phyloP scores from a whole-genome alignment of 2,888 invertebrate species.

The Idaea aversata region DNA sequence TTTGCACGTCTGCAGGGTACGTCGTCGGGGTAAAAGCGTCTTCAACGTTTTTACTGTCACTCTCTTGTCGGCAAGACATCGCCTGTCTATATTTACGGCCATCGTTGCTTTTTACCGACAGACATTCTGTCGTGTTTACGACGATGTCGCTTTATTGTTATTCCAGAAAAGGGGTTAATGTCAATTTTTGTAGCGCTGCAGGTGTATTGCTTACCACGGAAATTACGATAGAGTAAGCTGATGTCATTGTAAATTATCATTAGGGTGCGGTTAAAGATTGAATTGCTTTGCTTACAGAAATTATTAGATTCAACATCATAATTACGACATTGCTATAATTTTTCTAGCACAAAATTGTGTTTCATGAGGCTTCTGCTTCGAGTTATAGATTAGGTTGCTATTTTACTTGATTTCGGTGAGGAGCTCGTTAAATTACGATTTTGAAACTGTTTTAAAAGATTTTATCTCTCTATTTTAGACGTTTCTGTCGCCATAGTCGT shows the following conservation, averaged over 20 bases:
- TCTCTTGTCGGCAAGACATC: slow-evolving; percentile 55
- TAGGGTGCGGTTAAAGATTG: not conserved
- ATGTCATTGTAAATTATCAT: slow-evolving; percentile 12
- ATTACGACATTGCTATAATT: too few relatives aligned
- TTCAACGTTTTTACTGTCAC: slow-evolving; percentile 47
- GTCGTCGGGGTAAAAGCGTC: slow-evolving; percentile 40
- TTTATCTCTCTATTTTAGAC: too few relatives aligned
- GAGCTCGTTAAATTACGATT: slow-evolving; percentile 1
- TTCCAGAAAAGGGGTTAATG: slow-evolving; percentile 66
- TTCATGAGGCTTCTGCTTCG: slow-evolving; percentile 37
- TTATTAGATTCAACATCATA: not conserved
- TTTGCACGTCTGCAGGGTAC: slow-evolving; percentile 35
- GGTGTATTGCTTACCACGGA: slow-evolving; percentile 31
- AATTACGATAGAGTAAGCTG: slow-evolving; percentile 19
- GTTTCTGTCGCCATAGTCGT: too few relatives aligned
- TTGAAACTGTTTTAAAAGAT: not conserved
- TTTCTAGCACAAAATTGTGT: too few relatives aligned
- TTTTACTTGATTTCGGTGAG: not conserved
- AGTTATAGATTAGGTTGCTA: slow-evolving; percentile 40
- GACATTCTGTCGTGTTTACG: slow-evolving; percentile 66
- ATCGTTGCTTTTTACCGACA: slow-evolving; percentile 72
- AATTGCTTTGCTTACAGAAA: not conserved
- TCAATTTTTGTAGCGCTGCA: slow-evolving; percentile 56
- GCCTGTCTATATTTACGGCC: slow-evolving; percentile 72
- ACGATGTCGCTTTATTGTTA: slow-evolving; percentile 67